Percentiles rank a stretch among this genome's conserved stretches.
Evolutionary conservation across 1,140 invertebrate genomes (phyloP).

Genomic region (Sinella curviseta): DNA sequence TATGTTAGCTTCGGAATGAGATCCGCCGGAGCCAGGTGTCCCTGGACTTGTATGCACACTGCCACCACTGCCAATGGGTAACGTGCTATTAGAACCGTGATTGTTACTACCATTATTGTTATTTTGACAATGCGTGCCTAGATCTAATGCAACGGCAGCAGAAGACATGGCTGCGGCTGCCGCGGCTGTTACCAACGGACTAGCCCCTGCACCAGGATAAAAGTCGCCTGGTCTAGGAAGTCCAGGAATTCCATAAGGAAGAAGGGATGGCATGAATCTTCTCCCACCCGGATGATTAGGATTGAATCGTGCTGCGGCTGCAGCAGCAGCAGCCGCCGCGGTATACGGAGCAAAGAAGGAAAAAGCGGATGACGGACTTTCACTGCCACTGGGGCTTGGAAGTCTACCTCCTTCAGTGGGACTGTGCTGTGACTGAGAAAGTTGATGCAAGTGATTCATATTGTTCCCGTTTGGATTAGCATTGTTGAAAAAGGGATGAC

Average conservation of each 20-base stretch:
- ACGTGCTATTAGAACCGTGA: background rate
- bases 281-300: conserved; percentile 21
- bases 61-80: background rate
- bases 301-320: conserved; percentile 41
- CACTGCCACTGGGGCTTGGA: conserved; percentile 15
- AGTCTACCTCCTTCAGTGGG: conserved; percentile 8
- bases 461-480: conserved; percentile 20
- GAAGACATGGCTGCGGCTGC: conserved; percentile 44
- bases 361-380: conserved; percentile 40
- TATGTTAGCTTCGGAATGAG: conserved; percentile 22
- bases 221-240: conserved; percentile 35
- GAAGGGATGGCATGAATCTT: conserved; percentile 45
- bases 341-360: conserved; percentile 48
- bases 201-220: conserved; percentile 29
- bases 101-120: conserved; percentile 13
- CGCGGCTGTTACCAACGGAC: conserved; percentile 38
- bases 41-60: conserved; percentile 17
- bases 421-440: too few relatives aligned
- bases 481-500: conserved; percentile 27
- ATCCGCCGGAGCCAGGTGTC: conserved; percentile 27
- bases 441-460: background rate
- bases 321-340: conserved; percentile 42
- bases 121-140: conserved; percentile 25
- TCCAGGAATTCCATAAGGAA: conserved; percentile 46
- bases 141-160: conserved; percentile 12